Evolutionary conservation across 2,888 invertebrate species (phyloP).

Genomic region (Beris morrisii): DNA sequence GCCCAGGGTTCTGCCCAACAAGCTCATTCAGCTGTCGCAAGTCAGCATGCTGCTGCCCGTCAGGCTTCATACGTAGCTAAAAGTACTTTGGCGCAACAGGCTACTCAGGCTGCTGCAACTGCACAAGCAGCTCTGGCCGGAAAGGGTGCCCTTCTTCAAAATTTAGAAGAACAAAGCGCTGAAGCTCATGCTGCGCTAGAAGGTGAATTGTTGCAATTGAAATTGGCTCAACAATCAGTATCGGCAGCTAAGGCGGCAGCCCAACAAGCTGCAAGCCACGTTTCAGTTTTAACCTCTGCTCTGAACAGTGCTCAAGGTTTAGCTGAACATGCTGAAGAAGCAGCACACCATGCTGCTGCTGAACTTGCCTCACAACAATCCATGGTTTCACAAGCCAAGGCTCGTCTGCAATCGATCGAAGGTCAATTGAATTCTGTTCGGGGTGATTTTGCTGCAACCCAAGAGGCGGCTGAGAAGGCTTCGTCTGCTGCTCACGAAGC

Average conservation of each 20-base stretch:
- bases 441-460: slow-evolving; percentile 71
- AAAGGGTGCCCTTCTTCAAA: slow-evolving; percentile 63
- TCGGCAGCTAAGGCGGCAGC: slow-evolving; percentile 67
- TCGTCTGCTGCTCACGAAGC: slow-evolving; percentile 66
- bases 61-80: slow-evolving; percentile 67
- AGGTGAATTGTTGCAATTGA: slow-evolving; percentile 70
- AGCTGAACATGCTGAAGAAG: slow-evolving; percentile 69
- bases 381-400: slow-evolving; percentile 74
- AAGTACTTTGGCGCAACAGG: slow-evolving; percentile 72
- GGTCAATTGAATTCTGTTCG: slow-evolving; percentile 68
- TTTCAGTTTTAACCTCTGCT: slow-evolving; percentile 67
- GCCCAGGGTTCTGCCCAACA: slow-evolving; percentile 77
- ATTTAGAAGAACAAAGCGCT: slow-evolving; percentile 69
- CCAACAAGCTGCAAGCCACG: slow-evolving; percentile 69
- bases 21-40: slow-evolving; percentile 71
- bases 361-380: slow-evolving; percentile 72
- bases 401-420: slow-evolving; percentile 63
- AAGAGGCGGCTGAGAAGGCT: slow-evolving; percentile 68
- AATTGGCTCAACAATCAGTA: slow-evolving; percentile 69
- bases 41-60: slow-evolving; percentile 74
- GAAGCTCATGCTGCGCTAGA: slow-evolving; percentile 68
- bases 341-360: slow-evolving; percentile 70
- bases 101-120: slow-evolving; percentile 67
- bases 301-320: slow-evolving; percentile 66
- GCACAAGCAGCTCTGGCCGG: slow-evolving; percentile 65